Conservation (phyloP, 2,888 invertebrate species). For the Helleia helle region DNA sequence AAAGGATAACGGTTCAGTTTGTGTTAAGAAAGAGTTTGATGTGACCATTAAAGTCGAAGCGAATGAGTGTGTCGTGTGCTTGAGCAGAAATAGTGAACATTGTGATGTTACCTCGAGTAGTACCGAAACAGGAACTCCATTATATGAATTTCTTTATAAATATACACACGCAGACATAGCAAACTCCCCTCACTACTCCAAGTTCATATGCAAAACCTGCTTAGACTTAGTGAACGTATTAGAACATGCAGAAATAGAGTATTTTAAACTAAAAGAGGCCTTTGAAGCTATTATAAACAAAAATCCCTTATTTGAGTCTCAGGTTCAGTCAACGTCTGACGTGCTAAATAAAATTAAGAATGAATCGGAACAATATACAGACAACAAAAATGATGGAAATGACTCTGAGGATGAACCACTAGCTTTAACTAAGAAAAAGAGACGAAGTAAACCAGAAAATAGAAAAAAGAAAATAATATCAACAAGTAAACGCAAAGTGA, state of each 20-base stretch:
- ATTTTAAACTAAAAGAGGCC: slow-evolving; percentile 45
- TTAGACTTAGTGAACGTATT: slow-evolving; percentile 49
- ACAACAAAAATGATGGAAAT: slow-evolving; percentile 16
- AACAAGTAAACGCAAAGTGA: slow-evolving; percentile 28
- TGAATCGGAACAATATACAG: slow-evolving; percentile 13
- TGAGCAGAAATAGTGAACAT: slow-evolving; percentile 33
- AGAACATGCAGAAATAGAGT: slow-evolving; percentile 54
- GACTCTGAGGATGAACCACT: slow-evolving; percentile 59
- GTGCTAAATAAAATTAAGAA: slow-evolving; percentile 32
- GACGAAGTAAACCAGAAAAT: slow-evolving; percentile 39
- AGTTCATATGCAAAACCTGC: slow-evolving; percentile 46
- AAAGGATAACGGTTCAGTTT: slow-evolving; percentile 26
- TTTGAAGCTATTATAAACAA: slow-evolving; percentile 52
- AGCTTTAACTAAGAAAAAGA: slow-evolving; percentile 43
- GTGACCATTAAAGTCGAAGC: slow-evolving; percentile 45
- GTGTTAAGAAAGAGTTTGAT: slow-evolving; percentile 19
- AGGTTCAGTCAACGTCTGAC: slow-evolving; percentile 24
- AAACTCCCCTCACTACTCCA: slow-evolving; percentile 29
- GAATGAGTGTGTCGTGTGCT: slow-evolving; percentile 49
- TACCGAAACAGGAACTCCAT: slow-evolving; percentile 36
- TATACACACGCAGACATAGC: slow-evolving; percentile 35
- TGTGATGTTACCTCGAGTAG: slow-evolving; percentile 34
- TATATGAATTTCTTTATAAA: slow-evolving; percentile 41
- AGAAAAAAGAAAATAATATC: slow-evolving; percentile 40
- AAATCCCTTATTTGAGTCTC: slow-evolving; percentile 46